Base-by-base conservation (phyloP, 2,113 vertebrate genomes). In the Myiopsitta monachus region DNA sequence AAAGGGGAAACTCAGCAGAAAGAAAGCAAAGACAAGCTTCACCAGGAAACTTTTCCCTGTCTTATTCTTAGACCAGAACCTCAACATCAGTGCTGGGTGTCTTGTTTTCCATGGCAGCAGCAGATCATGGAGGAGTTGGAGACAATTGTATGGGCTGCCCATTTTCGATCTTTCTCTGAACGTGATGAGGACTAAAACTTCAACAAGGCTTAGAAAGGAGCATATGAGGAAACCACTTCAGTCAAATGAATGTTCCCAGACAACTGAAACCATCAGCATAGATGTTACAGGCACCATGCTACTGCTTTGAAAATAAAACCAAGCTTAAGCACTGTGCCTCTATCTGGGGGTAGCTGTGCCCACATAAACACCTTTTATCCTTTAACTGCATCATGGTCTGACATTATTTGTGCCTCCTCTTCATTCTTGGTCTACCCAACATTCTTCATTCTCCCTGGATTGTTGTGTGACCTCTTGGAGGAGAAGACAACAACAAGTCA, bases 301-400 rank as follows among this genome's bases (percentile, higher is more conserved):
- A 19, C 13, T 23, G 38, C 7, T 22, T 0, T 55, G 55, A 67
- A 78, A 90, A 84, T 13, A 44, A 43, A 91, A 75, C 1, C 16
- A 49, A 44, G 21, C 44, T 55, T 61, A 39, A 77, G 54, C 36
- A n/a, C 18, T 0, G 0, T 49, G 30, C 43, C 11, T 54, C 10
- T 6, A 0, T n/a, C 1, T 0, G 8, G 28, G 19, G 6, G 7
- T 15, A 28, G 17, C 59, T 51, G 61, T 26, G 66, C 26, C 81
- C 43, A 73, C 16, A 23, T 1, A 15, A 55, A 41, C n/a, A 68
- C 6, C 9, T 61, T 46, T 59, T 41, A 21, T 49, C 36, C 33
- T 39, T 66, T 13, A 46, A 51, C 36, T 30, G 52, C n/a, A 68
- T 10, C 41, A 47, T 26, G 36, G 15, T 27, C 80, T 82, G 14